Percentiles rank a stretch among this genome's conserved stretches.
Conservation (phyloP, 30 jellyfish, hydroid and myxozoan genomes). For the Calvadosia cruxmelitensis region DNA sequence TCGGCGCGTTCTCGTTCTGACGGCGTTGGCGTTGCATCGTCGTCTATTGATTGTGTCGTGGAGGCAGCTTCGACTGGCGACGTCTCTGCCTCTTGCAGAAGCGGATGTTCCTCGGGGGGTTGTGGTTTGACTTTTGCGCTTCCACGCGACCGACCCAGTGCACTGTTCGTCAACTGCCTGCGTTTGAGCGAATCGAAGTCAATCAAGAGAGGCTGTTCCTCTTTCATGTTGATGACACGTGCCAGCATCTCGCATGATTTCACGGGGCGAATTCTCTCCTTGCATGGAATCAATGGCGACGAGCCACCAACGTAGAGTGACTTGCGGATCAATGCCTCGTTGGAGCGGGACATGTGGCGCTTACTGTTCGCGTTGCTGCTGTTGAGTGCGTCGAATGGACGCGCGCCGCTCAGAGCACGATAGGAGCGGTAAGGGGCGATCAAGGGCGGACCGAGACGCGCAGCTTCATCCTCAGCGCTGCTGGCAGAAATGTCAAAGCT, state of each 20-base stretch:
- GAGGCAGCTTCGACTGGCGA: neutral
- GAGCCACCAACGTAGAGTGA: conserved; percentile 49
- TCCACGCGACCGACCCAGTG: neutral
- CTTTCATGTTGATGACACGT: neutral
- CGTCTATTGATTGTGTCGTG: no score
- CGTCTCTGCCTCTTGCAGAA: neutral
- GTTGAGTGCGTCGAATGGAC: conserved; percentile 36
- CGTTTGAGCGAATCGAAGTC: neutral
- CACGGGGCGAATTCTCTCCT: conserved; percentile 44
- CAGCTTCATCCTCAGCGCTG: conserved; percentile 74
- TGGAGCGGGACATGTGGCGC: conserved; percentile 25
- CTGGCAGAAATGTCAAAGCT: conserved; percentile 33
- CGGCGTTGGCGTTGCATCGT: no score
- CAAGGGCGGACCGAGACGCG: conserved; percentile 20
- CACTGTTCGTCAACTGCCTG: neutral
- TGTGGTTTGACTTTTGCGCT: neutral
- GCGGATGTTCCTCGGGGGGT: neutral
- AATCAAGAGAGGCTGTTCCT: neutral
- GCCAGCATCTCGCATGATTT: conserved; percentile 38
- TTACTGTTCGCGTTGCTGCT: conserved; percentile 17
- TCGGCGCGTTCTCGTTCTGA: no score
- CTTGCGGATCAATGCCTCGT: conserved; percentile 51
- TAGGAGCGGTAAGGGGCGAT: conserved; percentile 74
- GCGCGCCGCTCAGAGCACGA: conserved; percentile 77
- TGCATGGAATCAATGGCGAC: conserved; percentile 39